These are phyloP conservation scores for Dicrostonyx torquatus DNA, from an alignment of 2,797 vertebrate species.

Conservation along the genomic window DNA sequence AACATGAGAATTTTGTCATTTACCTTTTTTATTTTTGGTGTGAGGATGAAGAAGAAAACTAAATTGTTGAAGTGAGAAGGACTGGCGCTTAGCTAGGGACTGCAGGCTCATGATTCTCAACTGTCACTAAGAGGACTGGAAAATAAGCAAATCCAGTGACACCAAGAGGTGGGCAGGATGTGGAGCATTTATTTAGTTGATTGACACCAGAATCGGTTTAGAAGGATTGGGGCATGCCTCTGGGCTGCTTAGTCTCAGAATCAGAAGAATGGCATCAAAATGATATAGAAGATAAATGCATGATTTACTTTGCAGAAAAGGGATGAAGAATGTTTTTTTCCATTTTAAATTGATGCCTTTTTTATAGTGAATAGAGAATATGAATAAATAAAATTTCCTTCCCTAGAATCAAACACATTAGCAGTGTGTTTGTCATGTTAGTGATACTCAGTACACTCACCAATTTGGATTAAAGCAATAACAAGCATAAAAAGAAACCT, in stretches of 20 bases:
- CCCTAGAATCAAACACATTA: constrained; percentile 35
- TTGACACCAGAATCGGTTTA: not conserved
- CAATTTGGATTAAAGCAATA: not conserved
- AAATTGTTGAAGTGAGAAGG: not conserved
- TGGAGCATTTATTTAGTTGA: not conserved
- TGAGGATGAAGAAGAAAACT: not conserved
- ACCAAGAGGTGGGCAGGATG: not conserved
- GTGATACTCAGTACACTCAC: not conserved
- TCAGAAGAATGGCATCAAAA: constrained; percentile 40
- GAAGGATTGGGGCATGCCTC: not conserved
- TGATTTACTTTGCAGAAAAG: constrained; percentile 17
- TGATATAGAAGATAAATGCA: not conserved
- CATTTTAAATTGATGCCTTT: constrained; percentile 58
- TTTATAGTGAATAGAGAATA: constrained; percentile 31
- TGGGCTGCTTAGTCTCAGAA: not conserved
- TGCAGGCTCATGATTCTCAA: not conserved
- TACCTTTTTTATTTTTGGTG: not conserved
- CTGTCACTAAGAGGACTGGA: not conserved
- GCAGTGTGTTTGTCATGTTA: not conserved
- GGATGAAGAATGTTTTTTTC: constrained; percentile 27
- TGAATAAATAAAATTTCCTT: constrained; percentile 6
- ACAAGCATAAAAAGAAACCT: not conserved
- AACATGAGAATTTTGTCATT: not conserved
- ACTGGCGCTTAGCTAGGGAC: not conserved
- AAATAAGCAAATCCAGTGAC: not conserved